Evolutionary conservation across 2,888 invertebrate species (phyloP), one percentile per base, ranked within the genome.

Genomic region (Spicauda simplicius): DNA sequence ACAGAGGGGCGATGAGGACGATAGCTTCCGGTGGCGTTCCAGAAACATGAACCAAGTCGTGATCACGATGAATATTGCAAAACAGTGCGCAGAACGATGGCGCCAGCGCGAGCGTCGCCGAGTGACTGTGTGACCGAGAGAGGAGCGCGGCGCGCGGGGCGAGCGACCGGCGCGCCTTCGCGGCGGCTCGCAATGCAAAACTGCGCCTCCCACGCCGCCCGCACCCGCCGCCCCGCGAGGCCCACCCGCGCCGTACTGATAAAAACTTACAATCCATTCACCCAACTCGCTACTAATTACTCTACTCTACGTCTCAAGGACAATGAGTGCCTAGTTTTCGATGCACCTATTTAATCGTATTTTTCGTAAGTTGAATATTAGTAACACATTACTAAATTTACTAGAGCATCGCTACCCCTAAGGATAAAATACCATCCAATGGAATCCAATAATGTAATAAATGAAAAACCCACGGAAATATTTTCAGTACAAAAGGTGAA

Each of bases 91-190:
- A 59, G 62, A 69, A 71, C 72, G 78, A 85, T 88, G 76, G 77
- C 80, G 84, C 89, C 84, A 86, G 89, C 86, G 86, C 90, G 91
- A 90, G 85, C 87, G 90, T 85, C 87, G 90, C 88, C 90, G 91
- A 90, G 84, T 91, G 91, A 93, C 94, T 91, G 85, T 85, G n/a
- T 45, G 45, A 45, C 45, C 45, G 45, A 45, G 45, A 45, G 45
- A 14, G 45, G 45, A 45, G 45, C 45, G 77, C 77, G 78, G 71
- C 68, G 76, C 74, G 79, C 79, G 75, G 74, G 82, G 79, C 78
- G 79, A 81, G 59, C 58, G 62, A 58, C 59, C 59, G 68, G 71
- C 73, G 74, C 74, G 80, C 79, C 71, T 50, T 33, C 30, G 50
- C 60, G 50, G 60, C 60, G 60, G 50, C 54, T 20, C 18, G 60